phyloP scores from a whole-genome alignment of 2,888 invertebrate species.

The Tetanocera ferruginea region DNA sequence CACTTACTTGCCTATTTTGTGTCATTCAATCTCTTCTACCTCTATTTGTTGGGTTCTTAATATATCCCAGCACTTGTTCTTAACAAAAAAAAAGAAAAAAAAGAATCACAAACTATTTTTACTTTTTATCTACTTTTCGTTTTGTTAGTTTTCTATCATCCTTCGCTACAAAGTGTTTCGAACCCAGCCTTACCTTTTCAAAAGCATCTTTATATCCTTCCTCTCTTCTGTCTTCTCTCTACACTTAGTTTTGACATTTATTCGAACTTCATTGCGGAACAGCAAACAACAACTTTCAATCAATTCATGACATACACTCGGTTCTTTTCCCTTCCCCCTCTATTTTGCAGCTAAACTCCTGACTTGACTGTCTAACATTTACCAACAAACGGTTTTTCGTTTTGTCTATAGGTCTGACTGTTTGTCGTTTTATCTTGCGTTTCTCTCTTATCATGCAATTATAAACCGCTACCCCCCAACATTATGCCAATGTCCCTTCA shows the following conservation, averaged over 20 bases:
- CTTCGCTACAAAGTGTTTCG: too few relatives aligned
- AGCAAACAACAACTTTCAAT: neutral
- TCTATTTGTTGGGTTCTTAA: too few relatives aligned
- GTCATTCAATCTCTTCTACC: too few relatives aligned
- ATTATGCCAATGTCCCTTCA: neutral
- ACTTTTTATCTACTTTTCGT: too few relatives aligned
- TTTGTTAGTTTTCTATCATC: too few relatives aligned
- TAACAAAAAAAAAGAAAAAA: too few relatives aligned
- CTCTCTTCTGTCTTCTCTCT: neutral
- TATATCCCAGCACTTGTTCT: too few relatives aligned
- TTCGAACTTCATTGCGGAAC: neutral
- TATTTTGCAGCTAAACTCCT: neutral
- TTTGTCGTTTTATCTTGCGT: constrained; percentile 20
- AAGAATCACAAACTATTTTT: too few relatives aligned
- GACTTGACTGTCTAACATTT: neutral
- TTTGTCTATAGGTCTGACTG: constrained; percentile 13
- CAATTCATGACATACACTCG: neutral
- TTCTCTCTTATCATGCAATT: constrained; percentile 55
- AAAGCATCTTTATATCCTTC: neutral
- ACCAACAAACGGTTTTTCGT: neutral
- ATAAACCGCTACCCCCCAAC: constrained; percentile 47
- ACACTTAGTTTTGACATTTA: neutral
- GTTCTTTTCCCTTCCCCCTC: too few relatives aligned
- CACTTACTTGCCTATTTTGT: too few relatives aligned
- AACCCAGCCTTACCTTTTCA: neutral